Base-by-base conservation (phyloP, 2,888 invertebrate species). In the Tenodera sinensis region DNA sequence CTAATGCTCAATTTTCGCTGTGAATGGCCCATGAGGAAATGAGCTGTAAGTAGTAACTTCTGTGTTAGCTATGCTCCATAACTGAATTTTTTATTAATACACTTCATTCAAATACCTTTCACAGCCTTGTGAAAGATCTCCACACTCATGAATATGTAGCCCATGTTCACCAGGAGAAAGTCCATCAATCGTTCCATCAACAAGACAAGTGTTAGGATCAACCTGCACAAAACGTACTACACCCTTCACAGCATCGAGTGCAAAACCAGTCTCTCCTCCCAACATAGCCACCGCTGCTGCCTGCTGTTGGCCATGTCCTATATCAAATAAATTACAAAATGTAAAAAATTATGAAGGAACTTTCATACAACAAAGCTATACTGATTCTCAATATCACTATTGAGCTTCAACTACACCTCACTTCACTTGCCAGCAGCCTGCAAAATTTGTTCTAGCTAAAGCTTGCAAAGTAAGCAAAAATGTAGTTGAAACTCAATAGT, bases 131-230 rank as follows among this genome's bases (percentile, higher is more conserved):
- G 97, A 96, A 87, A 97, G 93, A 93, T 97, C 97, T 0, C 97
- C 97, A 92, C 95, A 95, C 93, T 97, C 96, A 92, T 97, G 96
- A 83, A 97, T 93, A 91, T 94, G 94, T 83, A 96, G 92, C 6
- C 94, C 94, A 92, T 96, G 95, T 89, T 92, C 93, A 91, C 97
- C 97, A 71, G 95, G 95, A 0, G 93, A 91, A 84, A 98, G 93
- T 0, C 97, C 97, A 93, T 98, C 98, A 3, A 98, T 93, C 3
- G 97, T 97, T 2, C 91, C 98, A 92, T 98, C 98, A 3, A 98
- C 95, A 0, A 98, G 94, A 88, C 97, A 96, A 8, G 93, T 94
- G 83, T 94, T 93, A 27, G 94, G 93, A 90, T 93, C 92, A 0
- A 94, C 93, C 93, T 97, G 96, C 83, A 96, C 95, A 92, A 98